Evolutionary conservation across 92 coral and sea anemone genomes (phyloP), one percentile per base, ranked within the genome.

Genomic region (Siderastrea siderea): DNA sequence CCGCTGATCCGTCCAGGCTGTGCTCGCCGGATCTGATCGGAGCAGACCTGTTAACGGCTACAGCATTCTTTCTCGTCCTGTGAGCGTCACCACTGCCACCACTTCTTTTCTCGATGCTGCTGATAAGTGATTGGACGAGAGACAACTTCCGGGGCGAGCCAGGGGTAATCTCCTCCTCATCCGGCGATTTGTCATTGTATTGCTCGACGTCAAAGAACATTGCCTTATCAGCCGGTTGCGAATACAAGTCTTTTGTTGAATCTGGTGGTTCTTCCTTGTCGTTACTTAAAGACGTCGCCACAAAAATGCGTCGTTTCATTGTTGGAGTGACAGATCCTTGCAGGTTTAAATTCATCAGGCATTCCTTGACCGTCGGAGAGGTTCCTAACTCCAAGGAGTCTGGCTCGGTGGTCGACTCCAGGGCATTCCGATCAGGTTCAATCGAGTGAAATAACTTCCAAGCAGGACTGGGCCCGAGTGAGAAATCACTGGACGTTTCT

Each of bases 161-260:
- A 58, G 14, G 15, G 43, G 7, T 38, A 7, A 60, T 76, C 12
- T 66, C 49, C 2, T 85, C 89, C 43, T 78, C 77, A 3, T 85
- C 89, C 43, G 76, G 63, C 6, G 63, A 53, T 45, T 50, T 65
- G 47, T 78, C 83, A 12, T 76, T 76, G 70, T 90, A 89, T 14
- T 78, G 75, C 68, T 93, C 93, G 15, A 93, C 89, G 60, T 93
- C 96, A 79, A 93, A 93, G 84, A 86, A 90, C 68, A 86, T 87
- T 5, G 96, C 92, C 65, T 90, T 82, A 54, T 90, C 90, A 44
- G 66, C 84, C 3, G 93, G 96, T 19, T 77, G 86, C 69, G 85
- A 45, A 9, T 49, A 63, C 47, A 71, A 16, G 46, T 86, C 69
- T 15, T 61, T 48, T 55, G 77, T 44, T 26, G 19, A 52, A 43